Conservation (phyloP, 1,140 invertebrate species). For the Drosophila lacteicornis region DNA sequence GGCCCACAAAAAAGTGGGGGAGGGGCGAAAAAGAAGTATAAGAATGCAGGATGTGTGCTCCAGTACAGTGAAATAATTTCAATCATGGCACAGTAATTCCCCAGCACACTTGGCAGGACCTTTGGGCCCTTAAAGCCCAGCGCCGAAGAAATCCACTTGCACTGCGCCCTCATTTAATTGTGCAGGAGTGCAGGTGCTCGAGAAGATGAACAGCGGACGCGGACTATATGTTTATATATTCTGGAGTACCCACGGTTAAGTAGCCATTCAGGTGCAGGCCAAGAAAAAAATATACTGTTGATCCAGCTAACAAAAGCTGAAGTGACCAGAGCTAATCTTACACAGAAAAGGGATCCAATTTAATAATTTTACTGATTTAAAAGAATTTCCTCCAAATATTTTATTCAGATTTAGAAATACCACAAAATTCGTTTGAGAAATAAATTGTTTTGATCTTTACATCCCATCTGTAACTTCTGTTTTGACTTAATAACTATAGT, state of each 20-base stretch:
- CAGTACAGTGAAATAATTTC: conserved; percentile 74
- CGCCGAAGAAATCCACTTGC: conserved; percentile 35
- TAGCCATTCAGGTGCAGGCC: conserved; percentile 2
- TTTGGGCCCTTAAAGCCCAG: conserved; percentile 20
- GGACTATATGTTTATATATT: conserved; percentile 13
- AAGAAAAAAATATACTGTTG: background rate
- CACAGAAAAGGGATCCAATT: background rate
- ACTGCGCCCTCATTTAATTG: conserved; percentile 65
- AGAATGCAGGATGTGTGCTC: conserved; percentile 46
- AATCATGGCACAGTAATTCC: conserved; percentile 73
- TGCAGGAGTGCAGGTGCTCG: conserved; percentile 45
- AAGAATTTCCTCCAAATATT: too few species aligned
- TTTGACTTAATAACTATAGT: conserved; percentile 7
- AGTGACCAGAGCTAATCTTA: too few species aligned
- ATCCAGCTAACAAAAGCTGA: background rate
- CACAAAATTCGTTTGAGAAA: too few species aligned
- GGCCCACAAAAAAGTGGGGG: conserved; percentile 5
- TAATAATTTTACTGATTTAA: background rate
- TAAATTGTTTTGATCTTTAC: background rate
- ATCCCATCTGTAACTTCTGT: background rate
- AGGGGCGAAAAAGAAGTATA: conserved; percentile 11
- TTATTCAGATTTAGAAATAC: background rate
- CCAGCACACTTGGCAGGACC: conserved; percentile 46
- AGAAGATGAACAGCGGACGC: conserved; percentile 8
- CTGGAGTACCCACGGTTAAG: conserved; percentile 6